Evolutionary conservation across 92 coral and sea anemone genomes (phyloP).

Genomic region (Bergia sp.): DNA sequence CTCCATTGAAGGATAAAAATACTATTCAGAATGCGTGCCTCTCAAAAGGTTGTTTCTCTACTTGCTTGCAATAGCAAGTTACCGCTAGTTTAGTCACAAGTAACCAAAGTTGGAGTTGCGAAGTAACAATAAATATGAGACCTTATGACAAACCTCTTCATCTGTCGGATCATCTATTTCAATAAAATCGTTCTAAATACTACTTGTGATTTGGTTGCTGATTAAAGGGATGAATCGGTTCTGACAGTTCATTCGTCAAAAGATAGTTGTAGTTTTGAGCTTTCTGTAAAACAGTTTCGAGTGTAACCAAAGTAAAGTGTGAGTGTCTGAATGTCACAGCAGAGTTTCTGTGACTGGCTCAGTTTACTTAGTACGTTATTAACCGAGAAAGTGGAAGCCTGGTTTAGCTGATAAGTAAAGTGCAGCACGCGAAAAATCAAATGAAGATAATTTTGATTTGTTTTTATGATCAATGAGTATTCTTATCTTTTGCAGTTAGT

Average conservation of each 20-base stretch:
- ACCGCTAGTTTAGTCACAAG: not conserved
- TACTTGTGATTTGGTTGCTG: too few relatives aligned
- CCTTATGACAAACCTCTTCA: too few relatives aligned
- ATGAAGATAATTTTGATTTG: not conserved
- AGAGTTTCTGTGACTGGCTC: not conserved
- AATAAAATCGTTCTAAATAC: too few relatives aligned
- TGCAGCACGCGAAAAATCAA: not conserved
- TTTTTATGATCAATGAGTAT: too few relatives aligned
- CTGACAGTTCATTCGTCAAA: too few relatives aligned
- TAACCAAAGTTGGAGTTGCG: too few relatives aligned
- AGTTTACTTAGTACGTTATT: too few relatives aligned
- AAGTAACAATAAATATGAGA: too few relatives aligned
- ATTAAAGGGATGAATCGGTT: too few relatives aligned
- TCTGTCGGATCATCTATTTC: too few relatives aligned
- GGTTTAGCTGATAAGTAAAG: not conserved
- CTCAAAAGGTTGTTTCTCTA: too few relatives aligned
- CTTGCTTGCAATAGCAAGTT: not conserved
- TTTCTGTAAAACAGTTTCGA: not conserved
- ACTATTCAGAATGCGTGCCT: not conserved
- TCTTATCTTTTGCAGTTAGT: not conserved
- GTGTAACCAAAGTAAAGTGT: not conserved
- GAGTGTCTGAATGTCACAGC: not conserved
- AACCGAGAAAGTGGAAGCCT: not conserved
- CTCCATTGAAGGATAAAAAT: not conserved
- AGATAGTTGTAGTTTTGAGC: not conserved